These are phyloP conservation scores for Eudasyphora cyanicolor DNA, from an alignment of 2,888 invertebrate species.

Conservation along the genomic window DNA sequence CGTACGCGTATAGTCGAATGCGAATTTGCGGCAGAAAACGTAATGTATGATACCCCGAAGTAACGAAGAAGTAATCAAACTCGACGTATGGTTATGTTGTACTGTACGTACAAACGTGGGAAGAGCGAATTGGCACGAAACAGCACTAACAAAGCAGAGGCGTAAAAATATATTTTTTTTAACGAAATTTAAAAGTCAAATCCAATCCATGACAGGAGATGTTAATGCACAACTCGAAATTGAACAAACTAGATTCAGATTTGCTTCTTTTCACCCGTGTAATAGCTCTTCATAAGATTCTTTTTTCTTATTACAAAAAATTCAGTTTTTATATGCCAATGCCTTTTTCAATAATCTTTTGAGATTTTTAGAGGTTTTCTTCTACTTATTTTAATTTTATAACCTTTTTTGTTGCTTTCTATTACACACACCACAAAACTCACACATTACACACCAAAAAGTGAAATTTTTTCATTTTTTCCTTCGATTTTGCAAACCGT, in stretches of 20 bases:
- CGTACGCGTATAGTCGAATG: slow-evolving; percentile 59
- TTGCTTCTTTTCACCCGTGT: not conserved
- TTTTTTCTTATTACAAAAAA: not conserved
- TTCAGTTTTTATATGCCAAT: not conserved
- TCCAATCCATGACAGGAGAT: slow-evolving; percentile 5
- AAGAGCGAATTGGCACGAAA: slow-evolving; percentile 62
- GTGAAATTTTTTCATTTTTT: slow-evolving; percentile 59
- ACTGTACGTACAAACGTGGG: slow-evolving; percentile 60
- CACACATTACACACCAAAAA: slow-evolving; percentile 50
- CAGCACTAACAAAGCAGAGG: slow-evolving; percentile 62
- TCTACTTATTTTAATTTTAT: not conserved
- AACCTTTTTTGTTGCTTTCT: slow-evolving; percentile 25
- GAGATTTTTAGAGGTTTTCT: not conserved
- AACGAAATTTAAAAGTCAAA: slow-evolving; percentile 12
- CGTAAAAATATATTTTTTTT: slow-evolving; percentile 58
- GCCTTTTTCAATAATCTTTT: not conserved
- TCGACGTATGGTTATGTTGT: slow-evolving; percentile 1
- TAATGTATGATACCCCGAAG: slow-evolving; percentile 50
- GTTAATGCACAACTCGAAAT: not conserved
- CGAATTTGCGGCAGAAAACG: slow-evolving; percentile 63
- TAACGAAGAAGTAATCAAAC: slow-evolving; percentile 5
- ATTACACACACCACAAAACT: slow-evolving; percentile 11
- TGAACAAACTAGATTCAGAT: not conserved
- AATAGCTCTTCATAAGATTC: no score
- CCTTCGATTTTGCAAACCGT: slow-evolving; percentile 46